These are phyloP conservation scores for Sciurus niger DNA, from an alignment of 2,113 vertebrate species.

Conservation along the genomic window DNA sequence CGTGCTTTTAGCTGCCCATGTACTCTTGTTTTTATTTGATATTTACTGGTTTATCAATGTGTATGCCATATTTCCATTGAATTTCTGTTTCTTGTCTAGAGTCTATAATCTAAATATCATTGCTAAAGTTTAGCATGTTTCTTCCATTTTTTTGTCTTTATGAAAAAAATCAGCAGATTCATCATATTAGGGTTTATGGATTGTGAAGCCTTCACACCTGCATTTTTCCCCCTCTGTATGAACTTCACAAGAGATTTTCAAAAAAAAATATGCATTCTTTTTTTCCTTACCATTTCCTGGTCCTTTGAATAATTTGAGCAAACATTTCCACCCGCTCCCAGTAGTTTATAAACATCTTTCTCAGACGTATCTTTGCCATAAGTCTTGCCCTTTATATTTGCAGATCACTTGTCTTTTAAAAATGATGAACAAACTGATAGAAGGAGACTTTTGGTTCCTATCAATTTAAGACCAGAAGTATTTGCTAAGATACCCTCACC, in stretches of 20 bases:
- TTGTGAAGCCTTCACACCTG: neutral
- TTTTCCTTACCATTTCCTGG: neutral
- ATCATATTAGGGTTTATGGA: neutral
- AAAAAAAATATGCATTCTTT: neutral
- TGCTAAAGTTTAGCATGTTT: neutral
- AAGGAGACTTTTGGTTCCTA: neutral
- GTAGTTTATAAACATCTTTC: neutral
- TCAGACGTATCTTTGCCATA: neutral
- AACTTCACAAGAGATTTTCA: conserved; percentile 43
- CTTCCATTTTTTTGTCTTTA: neutral
- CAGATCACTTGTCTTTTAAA: conserved; percentile 42
- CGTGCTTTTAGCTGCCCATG: neutral
- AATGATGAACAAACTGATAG: conserved; percentile 41
- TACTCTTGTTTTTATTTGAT: neutral
- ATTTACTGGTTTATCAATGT: neutral
- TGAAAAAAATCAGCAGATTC: neutral
- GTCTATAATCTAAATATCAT: conserved; percentile 21
- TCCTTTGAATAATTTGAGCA: conserved; percentile 17
- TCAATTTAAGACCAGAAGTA: conserved; percentile 27
- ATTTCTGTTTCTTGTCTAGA: neutral
- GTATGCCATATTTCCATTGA: neutral
- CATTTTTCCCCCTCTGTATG: neutral
- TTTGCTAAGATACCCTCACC: neutral
- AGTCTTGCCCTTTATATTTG: neutral
- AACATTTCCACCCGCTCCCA: neutral